A percentile compares a stretch with the other conserved stretches of the same genome.
phyloP scores from a whole-genome alignment of 1,140 invertebrate genomes.

The Lasioglossum baleicum region DNA sequence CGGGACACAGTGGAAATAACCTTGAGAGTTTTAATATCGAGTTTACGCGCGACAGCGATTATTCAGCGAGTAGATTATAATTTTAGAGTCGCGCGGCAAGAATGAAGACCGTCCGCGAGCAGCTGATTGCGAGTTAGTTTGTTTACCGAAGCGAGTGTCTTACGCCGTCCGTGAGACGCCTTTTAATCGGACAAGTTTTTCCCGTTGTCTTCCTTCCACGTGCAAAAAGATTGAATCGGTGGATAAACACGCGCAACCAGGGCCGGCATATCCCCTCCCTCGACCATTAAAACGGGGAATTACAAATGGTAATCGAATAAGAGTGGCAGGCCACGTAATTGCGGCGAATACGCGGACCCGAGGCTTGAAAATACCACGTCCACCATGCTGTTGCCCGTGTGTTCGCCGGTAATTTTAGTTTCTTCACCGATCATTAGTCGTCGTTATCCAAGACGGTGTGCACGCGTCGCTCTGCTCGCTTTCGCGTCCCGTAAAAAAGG shows the following conservation, averaged over 20 bases:
- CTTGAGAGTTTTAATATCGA: too few relatives aligned
- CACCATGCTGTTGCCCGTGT: not conserved
- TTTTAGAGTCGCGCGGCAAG: too few relatives aligned
- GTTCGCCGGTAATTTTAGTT: not conserved
- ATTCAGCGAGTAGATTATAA: too few relatives aligned
- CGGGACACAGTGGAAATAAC: too few relatives aligned
- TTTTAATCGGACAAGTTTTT: not conserved
- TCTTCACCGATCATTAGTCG: not conserved
- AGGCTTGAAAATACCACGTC: not conserved
- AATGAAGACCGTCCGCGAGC: too few relatives aligned
- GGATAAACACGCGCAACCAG: not conserved
- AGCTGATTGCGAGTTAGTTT: too few relatives aligned
- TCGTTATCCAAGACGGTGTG: not conserved
- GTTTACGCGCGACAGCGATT: too few relatives aligned
- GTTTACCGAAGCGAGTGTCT: too few relatives aligned
- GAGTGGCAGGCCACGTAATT: conserved; percentile 1
- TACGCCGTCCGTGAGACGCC: too few relatives aligned
- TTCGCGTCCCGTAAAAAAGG: not conserved
- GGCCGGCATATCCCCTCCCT: too few relatives aligned
- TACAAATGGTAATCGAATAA: conserved; percentile 1
- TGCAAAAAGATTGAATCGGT: not conserved
- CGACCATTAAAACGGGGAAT: not conserved
- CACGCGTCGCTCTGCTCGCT: not conserved
- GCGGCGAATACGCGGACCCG: not conserved
- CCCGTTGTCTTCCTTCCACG: not conserved